Evolutionary conservation across 2,797 vertebrate genomes (phyloP).

Genomic region (Phataginus tetradactyla): DNA sequence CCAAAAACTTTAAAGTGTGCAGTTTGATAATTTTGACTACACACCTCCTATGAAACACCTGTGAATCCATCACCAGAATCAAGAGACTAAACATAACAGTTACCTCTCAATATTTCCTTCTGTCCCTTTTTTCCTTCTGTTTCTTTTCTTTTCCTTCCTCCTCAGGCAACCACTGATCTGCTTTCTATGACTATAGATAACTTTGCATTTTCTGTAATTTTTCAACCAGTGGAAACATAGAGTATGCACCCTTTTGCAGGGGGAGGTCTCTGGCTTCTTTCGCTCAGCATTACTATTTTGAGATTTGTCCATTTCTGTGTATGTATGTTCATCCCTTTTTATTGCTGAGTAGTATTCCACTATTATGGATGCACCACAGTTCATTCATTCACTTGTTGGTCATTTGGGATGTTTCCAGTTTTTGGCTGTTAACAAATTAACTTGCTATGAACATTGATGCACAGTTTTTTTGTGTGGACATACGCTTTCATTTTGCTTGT

Average conservation of each 20-base stretch:
- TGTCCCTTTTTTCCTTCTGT: neutral
- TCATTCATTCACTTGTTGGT: neutral
- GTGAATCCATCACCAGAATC: neutral
- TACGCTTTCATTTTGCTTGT: neutral
- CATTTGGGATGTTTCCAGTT: constrained; percentile 9
- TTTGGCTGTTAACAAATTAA: neutral
- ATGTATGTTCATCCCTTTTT: neutral
- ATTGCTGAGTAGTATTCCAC: neutral
- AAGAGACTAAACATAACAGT: neutral
- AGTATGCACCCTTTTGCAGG: neutral
- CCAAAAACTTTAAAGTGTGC: neutral
- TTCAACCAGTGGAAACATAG: neutral
- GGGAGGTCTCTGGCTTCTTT: neutral
- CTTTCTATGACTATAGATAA: neutral
- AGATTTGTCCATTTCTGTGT: neutral
- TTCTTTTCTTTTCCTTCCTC: neutral
- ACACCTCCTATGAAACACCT: neutral
- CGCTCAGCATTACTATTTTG: constrained; percentile 38
- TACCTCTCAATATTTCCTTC: neutral
- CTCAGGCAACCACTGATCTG: neutral
- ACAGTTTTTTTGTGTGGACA: neutral
- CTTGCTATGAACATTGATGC: neutral
- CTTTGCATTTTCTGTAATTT: constrained; percentile 16
- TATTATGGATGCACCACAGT: neutral
- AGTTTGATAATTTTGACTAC: neutral